Conservation (phyloP, 2,113 vertebrate genomes). For the Macquaria ambigua region DNA sequence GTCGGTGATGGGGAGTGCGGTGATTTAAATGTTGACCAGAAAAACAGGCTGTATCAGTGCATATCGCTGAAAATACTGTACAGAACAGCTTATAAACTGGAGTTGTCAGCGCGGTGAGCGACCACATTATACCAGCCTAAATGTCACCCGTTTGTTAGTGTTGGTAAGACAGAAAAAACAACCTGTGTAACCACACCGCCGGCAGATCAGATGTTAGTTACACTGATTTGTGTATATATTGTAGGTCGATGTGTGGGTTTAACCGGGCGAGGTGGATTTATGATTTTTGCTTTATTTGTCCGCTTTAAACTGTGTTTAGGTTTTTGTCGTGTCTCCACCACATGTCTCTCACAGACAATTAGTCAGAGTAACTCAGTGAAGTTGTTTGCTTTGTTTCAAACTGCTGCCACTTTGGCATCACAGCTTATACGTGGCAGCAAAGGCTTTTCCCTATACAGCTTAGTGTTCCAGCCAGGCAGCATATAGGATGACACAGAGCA, state of each 20-base stretch:
- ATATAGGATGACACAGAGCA: conserved; percentile 15
- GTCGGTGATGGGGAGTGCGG: conserved; percentile 24
- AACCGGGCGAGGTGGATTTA: neutral
- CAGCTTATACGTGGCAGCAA: conserved; percentile 80
- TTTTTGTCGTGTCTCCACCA: neutral
- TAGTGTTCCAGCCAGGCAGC: neutral
- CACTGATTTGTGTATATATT: conserved; percentile 4
- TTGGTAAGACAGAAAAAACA: neutral
- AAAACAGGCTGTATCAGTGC: neutral
- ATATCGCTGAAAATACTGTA: conserved; percentile 2
- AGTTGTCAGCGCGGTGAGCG: neutral
- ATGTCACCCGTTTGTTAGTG: conserved; percentile 37
- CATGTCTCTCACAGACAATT: neutral
- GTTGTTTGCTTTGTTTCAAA: conserved; percentile 54
- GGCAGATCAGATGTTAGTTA: neutral
- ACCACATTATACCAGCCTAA: neutral
- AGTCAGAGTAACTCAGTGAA: conserved; percentile 37
- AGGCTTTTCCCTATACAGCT: conserved; percentile 40
- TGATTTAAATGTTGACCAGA: conserved; percentile 16
- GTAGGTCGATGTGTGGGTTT: neutral
- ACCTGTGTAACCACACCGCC: neutral
- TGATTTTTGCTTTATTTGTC: neutral
- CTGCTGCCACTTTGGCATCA: conserved; percentile 68
- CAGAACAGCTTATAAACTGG: conserved; percentile 1
- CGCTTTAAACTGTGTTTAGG: neutral